Evolutionary conservation across 2,113 vertebrate species (phyloP), one percentile per base, ranked within the genome.

Genomic region (Phainopepla nitens): DNA sequence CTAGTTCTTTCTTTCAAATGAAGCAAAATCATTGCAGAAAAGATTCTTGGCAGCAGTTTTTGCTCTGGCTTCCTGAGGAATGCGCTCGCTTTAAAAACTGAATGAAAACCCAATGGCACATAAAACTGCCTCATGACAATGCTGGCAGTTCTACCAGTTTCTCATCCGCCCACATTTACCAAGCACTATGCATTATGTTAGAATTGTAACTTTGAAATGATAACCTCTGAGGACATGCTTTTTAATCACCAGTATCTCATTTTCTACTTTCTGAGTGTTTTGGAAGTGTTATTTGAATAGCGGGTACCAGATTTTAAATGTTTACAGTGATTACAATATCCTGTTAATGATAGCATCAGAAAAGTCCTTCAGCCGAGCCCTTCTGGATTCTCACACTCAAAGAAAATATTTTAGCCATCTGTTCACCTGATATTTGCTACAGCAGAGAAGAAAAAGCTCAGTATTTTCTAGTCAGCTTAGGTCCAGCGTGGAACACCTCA

Each of bases 1-100:
- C 49, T 71, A 86, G 76, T 84, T 90, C 95, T 94, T 95, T 96
- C 76, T 96, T 92, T 92, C 60, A 86, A 88, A 90, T 22, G 82
- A 83, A 96, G 64, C 22, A 86, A 93, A 94, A 92, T 78, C 17
- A 2, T 90, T 94, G 69, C 86, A 96, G 81, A 76, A 90, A 96
- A 90, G 80, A 95, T 96, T 96, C 92, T 94, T 95, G 95, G 93
- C 94, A 96, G 88, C 16, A 49, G 51, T 89, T 87, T 92, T 92
- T 83, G 60, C 88, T 49, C 76, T 81, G 90, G 82, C 60, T 96
- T 96, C 82, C 88, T 60, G 79, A 94, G 76, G 95, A 96, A 95
- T 96, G 85, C 49, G 24, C 76, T 86, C 51, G 10, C 53, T 96
- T 92, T 42, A 90, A 93, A 96, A 94, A 64, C 54, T 93, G 94